phyloP scores from a whole-genome alignment of 2,888 invertebrate species.

The Dynastes maya region DNA sequence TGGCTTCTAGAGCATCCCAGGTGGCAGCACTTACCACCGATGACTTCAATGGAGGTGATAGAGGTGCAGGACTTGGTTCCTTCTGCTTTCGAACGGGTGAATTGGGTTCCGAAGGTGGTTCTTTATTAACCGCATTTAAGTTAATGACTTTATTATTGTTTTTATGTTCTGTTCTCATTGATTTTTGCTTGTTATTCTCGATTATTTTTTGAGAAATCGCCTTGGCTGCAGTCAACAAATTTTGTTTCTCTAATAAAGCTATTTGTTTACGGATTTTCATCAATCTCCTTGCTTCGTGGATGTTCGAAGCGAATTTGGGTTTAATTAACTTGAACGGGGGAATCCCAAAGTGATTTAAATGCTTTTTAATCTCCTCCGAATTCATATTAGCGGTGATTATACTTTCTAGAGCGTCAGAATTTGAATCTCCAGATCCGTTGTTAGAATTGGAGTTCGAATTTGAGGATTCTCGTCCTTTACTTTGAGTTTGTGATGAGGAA shows the following conservation, averaged over 20 bases:
- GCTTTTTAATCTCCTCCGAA: conserved; percentile 34
- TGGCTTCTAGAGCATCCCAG: conserved; percentile 68
- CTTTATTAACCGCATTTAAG: conserved; percentile 22
- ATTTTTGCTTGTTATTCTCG: conserved; percentile 16
- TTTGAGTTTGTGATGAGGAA: conserved; percentile 63
- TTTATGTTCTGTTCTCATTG: not conserved
- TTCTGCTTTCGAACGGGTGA: not conserved
- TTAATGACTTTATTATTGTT: conserved; percentile 19
- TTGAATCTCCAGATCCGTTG: conserved; percentile 63
- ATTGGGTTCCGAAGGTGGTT: conserved; percentile 33
- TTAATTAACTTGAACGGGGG: conserved; percentile 72
- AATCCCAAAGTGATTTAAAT: conserved; percentile 14
- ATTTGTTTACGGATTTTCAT: conserved; percentile 80
- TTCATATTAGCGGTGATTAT: conserved; percentile 1
- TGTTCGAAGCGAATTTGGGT: conserved; percentile 80
- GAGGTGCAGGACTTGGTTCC: conserved; percentile 38
- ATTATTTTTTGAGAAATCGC: conserved; percentile 19
- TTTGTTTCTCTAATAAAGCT: conserved; percentile 74
- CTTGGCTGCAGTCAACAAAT: conserved; percentile 14
- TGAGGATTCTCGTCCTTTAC: conserved; percentile 58
- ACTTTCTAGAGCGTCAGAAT: conserved; percentile 62
- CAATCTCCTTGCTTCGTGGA: conserved; percentile 77
- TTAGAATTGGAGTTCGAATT: conserved; percentile 59
- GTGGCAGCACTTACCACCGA: conserved; percentile 66
- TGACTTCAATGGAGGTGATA: conserved; percentile 52